Evolutionary conservation across 2,797 vertebrate genomes (phyloP), one percentile per base, ranked within the genome.

Genomic region (Labroides dimidiatus): DNA sequence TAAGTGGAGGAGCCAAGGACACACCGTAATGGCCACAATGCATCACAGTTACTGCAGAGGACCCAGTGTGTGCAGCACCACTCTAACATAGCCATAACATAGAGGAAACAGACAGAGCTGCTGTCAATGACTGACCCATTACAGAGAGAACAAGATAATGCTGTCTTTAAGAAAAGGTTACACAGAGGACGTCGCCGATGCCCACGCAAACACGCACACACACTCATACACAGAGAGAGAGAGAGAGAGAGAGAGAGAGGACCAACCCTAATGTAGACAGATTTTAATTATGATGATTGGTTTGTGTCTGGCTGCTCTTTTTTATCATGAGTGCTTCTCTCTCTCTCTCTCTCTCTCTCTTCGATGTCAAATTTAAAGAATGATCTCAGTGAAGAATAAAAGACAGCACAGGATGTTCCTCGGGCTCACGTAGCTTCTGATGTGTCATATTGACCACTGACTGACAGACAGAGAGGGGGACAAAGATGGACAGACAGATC

Each of bases 41-140:
- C 80, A 86, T 88, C 84, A 87, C 57, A 33, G 69, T 82, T 77
- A 77, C 62, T 63, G 55, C 70, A 72, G 62, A 57, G 33, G 27
- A 64, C 30, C 55, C 23, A 44, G 62, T 42, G 11, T 30, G 45
- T 36, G 47, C 23, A 51, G 77, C 70, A 64, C 53, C 33, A 70
- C 51, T 39, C 4, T 4, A 54, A 63, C 65, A 56, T 48, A 59
- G 55, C 55, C 27, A 4, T 33, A 49, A 69, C 51, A 56, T 10
- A 36, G 23, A 53, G 10, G 48, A 57, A 39, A 19, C 70, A 64
- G 54, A 58, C 43, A 50, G 51, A 55, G 57, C 33, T 20, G 54
- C 52, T 48, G 44, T 19, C 15, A 16, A 61, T 42, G 53, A 67
- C 48, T 61, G 76, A 80, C 43, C 72, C 24, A 12, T 61, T 65